Evolutionary conservation across 2,113 vertebrate species (phyloP).

Genomic region (Numida meleagris): DNA sequence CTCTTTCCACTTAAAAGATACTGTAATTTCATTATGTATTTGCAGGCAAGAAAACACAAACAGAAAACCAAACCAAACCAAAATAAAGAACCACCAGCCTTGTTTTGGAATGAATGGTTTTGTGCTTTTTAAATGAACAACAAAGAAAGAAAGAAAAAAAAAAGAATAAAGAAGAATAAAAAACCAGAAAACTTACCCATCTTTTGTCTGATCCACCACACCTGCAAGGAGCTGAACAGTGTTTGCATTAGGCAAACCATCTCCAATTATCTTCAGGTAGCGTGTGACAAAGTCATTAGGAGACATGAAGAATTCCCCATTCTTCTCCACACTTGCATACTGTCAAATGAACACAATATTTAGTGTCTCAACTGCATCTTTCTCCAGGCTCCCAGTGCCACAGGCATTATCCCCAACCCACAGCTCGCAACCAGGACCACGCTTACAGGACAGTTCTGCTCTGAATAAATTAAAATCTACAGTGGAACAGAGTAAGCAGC

Average conservation of each 20-base stretch:
- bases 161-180: neutral
- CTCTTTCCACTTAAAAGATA: neutral
- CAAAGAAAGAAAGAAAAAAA: neutral
- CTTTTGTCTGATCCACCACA: constrained; percentile 89
- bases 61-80: neutral
- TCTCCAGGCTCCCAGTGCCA: neutral
- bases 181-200: constrained; percentile 77
- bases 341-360: constrained; percentile 58
- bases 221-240: constrained; percentile 84
- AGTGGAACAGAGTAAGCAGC: neutral
- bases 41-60: neutral
- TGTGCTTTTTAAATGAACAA: neutral
- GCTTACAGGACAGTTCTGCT: neutral
- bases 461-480: neutral
- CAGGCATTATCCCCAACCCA: neutral
- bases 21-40: neutral
- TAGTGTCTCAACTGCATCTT: neutral
- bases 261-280: constrained; percentile 84
- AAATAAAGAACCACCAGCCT: neutral
- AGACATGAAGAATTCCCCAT: constrained; percentile 87
- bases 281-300: constrained; percentile 85
- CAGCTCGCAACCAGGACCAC: neutral
- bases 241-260: constrained; percentile 79
- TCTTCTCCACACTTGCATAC: constrained; percentile 89
- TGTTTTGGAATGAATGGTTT: neutral